These are phyloP conservation scores for Chymomyza procnemis DNA, from an alignment of 2,888 invertebrate genomes.

Conservation along the genomic window DNA sequence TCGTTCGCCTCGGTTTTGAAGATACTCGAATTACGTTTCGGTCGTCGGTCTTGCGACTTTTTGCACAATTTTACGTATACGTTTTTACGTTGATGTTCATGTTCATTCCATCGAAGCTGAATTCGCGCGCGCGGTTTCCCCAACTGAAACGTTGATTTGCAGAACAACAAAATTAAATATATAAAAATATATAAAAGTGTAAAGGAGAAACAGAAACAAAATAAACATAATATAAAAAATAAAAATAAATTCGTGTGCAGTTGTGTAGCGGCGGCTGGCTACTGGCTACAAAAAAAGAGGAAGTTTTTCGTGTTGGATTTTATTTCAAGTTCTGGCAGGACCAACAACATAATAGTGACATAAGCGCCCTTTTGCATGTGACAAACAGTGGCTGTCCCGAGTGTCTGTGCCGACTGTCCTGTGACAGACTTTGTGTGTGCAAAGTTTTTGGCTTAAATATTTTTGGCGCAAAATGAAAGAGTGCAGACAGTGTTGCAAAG, in stretches of 20 bases:
- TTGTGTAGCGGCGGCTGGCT: slow-evolving; percentile 30
- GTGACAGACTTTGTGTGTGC: no score
- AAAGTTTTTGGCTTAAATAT: slow-evolving; percentile 16
- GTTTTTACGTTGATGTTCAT: slow-evolving; percentile 39
- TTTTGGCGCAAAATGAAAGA: slow-evolving; percentile 64
- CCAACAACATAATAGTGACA: slow-evolving; percentile 30
- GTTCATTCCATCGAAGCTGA: slow-evolving; percentile 18
- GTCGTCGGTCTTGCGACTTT: slow-evolving; percentile 7
- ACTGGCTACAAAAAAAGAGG: not conserved
- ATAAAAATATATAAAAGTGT: slow-evolving; percentile 32
- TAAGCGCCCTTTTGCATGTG: slow-evolving; percentile 31
- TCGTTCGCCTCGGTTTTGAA: slow-evolving; percentile 45
- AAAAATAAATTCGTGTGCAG: slow-evolving; percentile 34
- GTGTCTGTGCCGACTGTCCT: not conserved
- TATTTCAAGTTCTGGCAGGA: not conserved
- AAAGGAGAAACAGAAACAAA: slow-evolving; percentile 24
- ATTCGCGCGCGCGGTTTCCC: slow-evolving; percentile 16
- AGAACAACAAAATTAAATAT: slow-evolving; percentile 27
- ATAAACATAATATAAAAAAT: slow-evolving; percentile 23
- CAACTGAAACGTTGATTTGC: slow-evolving; percentile 47
- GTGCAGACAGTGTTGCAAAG: slow-evolving; percentile 26
- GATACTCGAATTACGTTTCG: slow-evolving; percentile 13
- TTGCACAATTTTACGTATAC: slow-evolving; percentile 18
- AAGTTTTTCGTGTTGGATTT: slow-evolving; percentile 16
- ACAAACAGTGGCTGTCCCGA: not conserved